Percentiles rank a stretch among this genome's conserved stretches.
phyloP scores from a whole-genome alignment of 1,140 invertebrate species.

The Pantala flavescens region DNA sequence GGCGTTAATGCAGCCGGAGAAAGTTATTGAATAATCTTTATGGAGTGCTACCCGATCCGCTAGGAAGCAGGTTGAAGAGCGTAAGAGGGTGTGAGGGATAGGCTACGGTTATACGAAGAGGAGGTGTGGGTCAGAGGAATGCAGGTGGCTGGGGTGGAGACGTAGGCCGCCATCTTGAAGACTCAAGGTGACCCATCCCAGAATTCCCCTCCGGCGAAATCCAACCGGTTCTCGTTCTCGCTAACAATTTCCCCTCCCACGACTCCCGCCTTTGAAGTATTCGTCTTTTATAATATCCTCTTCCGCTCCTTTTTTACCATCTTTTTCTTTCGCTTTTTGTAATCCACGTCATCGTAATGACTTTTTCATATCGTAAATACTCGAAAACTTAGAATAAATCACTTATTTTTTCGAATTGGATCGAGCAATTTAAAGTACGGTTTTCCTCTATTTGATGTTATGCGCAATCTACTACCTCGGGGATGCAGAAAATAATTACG shows the following conservation, averaged over 20 bases:
- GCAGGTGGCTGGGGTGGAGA: constrained; percentile 1
- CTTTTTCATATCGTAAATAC: background rate
- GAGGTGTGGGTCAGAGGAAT: background rate
- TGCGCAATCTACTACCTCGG: too few species aligned
- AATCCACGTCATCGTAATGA: background rate
- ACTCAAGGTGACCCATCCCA: constrained; percentile 7
- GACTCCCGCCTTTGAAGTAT: background rate
- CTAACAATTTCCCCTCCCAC: background rate
- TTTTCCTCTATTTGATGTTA: too few species aligned
- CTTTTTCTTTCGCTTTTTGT: background rate
- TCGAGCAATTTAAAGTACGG: too few species aligned
- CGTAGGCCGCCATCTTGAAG: background rate
- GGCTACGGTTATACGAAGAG: background rate
- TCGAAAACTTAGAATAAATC: too few species aligned
- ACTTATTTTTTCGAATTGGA: too few species aligned
- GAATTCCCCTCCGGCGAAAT: constrained; percentile 3
- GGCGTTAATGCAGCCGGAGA: background rate
- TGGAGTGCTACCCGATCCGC: background rate
- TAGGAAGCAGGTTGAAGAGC: background rate
- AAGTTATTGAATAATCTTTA: constrained; percentile 11
- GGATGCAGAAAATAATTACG: too few species aligned
- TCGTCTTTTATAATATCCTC: background rate
- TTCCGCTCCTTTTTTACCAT: background rate
- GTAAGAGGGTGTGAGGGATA: background rate
- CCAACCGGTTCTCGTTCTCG: background rate